Percentiles rank a stretch among this genome's conserved stretches.
Conservation (phyloP, 2,888 invertebrate species). For the Mimas tiliae region DNA sequence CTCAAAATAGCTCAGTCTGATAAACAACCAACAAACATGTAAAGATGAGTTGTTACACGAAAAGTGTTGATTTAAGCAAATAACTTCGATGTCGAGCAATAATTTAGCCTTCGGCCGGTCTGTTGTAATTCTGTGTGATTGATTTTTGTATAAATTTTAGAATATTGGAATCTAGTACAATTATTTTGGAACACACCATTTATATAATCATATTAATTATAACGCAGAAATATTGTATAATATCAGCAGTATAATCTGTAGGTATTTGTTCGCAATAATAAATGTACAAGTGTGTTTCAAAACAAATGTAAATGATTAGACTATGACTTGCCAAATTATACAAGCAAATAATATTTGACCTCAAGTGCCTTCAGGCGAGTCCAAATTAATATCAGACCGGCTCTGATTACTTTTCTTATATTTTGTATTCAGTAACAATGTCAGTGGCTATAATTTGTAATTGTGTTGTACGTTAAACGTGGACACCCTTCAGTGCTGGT, state of each 20-base stretch:
- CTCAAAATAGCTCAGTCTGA: constrained; percentile 30
- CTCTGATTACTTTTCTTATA: constrained; percentile 46
- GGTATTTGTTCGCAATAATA: constrained; percentile 10
- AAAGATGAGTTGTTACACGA: constrained; percentile 3
- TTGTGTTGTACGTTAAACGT: constrained; percentile 82
- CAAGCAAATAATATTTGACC: constrained; percentile 69
- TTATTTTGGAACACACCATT: constrained; percentile 20
- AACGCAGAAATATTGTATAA: background rate
- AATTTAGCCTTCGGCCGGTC: constrained; percentile 75
- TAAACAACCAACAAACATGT: constrained; percentile 28
- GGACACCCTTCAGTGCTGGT: constrained; percentile 80
- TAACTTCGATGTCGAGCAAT: constrained; percentile 67
- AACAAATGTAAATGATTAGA: constrained; percentile 21
- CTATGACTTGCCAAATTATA: constrained; percentile 66
- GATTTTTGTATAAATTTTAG: constrained; percentile 33
- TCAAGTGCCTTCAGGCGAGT: constrained; percentile 82
- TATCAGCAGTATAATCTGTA: constrained; percentile 2
- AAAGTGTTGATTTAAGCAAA: constrained; percentile 32
- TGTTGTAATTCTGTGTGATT: constrained; percentile 46
- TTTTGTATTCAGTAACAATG: constrained; percentile 49
- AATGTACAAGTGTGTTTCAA: constrained; percentile 25
- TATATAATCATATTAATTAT: constrained; percentile 12
- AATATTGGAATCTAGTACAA: constrained; percentile 22
- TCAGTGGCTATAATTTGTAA: constrained; percentile 66
- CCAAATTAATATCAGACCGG: constrained; percentile 65